Base-by-base conservation (phyloP, 92 coral and sea anemone genomes). In the Diadumene lineata region DNA sequence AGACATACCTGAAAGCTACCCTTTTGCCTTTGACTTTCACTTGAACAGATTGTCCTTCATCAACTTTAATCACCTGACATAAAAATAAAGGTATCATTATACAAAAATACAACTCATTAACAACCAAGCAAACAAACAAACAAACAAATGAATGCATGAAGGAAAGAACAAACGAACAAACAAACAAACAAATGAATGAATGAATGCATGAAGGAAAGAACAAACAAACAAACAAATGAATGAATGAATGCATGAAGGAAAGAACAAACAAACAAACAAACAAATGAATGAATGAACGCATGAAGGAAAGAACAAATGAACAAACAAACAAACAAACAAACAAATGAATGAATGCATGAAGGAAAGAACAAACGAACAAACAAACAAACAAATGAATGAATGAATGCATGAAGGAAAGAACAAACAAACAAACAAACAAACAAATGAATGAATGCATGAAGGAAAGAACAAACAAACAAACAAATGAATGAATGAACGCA, bases 1-100 rank as follows among this genome's bases (percentile, higher is more conserved):
- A n/a, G n/a, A n/a, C n/a, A n/a, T 67, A 90, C 96, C 96, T 90
- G 79, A 83, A 94, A 0, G 94, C 98, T 27, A 92, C 97, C 63
- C 98, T 72, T 53, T 88, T 94, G n/a, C 98, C 98, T 69, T 84
- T 89, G 10, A 92, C 97, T 16, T 75, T 78, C 11, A 89, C 78
- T n/a, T 73, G 75, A n/a, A 94, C 97, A 21, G 87, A 75, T 0
- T 90, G 76, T 32, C 98, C 98, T 74, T 94, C 98, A 7, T 74
- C 86, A 10, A 94, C 93, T 58, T 94, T 84, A 34, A 94, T 88
- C 89, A 94, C 86, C 98, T 94, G 82, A 1, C 9, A 73, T 7
- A 17, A 34, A n/a, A n/a, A n/a, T n/a, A n/a, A n/a, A n/a, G n/a
- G n/a, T n/a, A n/a, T n/a, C n/a, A n/a, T n/a, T n/a, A n/a, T n/a